A percentile compares a stretch with the other conserved stretches of the same genome.
Evolutionary conservation across 2,797 vertebrate species (phyloP).

Genomic region (Mus minutoides): DNA sequence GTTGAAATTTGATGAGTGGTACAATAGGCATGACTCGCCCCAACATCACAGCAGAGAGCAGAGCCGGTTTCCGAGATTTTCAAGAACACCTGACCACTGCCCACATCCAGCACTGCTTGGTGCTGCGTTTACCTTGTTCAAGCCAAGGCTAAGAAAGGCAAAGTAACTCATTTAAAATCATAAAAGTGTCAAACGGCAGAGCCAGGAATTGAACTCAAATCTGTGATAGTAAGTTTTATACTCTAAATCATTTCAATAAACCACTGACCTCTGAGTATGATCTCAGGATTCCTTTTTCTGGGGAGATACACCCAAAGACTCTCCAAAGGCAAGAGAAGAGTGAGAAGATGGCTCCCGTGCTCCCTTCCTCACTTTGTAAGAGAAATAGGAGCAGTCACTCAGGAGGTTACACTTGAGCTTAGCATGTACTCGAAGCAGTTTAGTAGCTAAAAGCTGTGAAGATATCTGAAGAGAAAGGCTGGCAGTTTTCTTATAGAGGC

Average conservation of each 20-base stretch:
- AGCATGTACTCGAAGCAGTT: slow-evolving; percentile 25
- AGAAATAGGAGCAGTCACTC: neutral
- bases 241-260: slow-evolving; percentile 56
- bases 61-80: neutral
- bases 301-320: neutral
- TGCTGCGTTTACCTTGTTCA: slow-evolving; percentile 40
- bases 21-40: neutral
- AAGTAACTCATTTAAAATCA: slow-evolving; percentile 49
- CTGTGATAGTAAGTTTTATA: slow-evolving; percentile 46
- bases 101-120: neutral
- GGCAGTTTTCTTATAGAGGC: neutral
- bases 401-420: neutral
- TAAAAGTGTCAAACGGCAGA: slow-evolving; percentile 52
- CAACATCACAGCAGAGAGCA: neutral
- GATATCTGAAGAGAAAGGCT: neutral
- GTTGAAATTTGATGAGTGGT: slow-evolving; percentile 1
- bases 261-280: slow-evolving; percentile 37
- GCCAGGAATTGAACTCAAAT: slow-evolving; percentile 52
- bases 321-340: neutral
- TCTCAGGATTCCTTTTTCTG: slow-evolving; percentile 58
- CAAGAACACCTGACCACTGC: slow-evolving; percentile 18
- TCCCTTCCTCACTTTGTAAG: slow-evolving; percentile 36
- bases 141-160: slow-evolving; percentile 24
- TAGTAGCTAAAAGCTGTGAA: slow-evolving; percentile 27
- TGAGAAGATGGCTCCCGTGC: neutral